These are phyloP conservation scores for Bursaphelenchus okinawaensis DNA, from an alignment of 2,888 invertebrate species.

Conservation along the genomic window DNA sequence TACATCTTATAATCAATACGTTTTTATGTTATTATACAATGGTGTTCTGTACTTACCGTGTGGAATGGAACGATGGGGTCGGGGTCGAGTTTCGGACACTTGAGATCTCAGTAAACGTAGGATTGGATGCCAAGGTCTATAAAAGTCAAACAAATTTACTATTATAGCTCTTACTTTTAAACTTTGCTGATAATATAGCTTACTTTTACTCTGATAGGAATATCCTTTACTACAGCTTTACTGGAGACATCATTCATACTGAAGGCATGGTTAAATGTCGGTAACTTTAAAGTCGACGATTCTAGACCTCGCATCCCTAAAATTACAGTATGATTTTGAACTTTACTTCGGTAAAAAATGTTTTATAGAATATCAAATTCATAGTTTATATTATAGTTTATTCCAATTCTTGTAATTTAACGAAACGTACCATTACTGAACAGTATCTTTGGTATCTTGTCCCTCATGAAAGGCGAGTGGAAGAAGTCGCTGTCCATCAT, in stretches of 20 bases:
- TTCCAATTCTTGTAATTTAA: neutral
- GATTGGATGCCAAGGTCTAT: neutral
- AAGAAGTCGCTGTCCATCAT: constrained; percentile 24
- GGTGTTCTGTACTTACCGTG: neutral
- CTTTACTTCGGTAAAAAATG: too few relatives aligned
- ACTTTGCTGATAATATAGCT: too few relatives aligned
- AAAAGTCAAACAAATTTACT: too few relatives aligned
- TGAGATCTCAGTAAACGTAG: neutral
- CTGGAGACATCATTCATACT: neutral
- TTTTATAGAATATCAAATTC: too few relatives aligned
- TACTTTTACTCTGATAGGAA: neutral
- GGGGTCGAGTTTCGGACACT: neutral
- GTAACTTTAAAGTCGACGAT: too few relatives aligned
- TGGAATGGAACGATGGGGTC: neutral
- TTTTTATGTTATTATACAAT: too few relatives aligned
- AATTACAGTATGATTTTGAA: too few relatives aligned
- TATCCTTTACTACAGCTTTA: neutral
- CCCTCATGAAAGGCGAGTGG: constrained; percentile 24
- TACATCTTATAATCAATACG: too few relatives aligned
- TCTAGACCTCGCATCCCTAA: too few relatives aligned
- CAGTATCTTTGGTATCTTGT: constrained; percentile 19
- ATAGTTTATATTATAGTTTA: too few relatives aligned
- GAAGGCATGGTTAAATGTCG: neutral
- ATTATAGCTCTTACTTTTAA: too few relatives aligned
- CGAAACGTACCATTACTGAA: constrained; percentile 20